Evolutionary conservation across 2,113 vertebrate species (phyloP), one percentile per base, ranked within the genome.

Genomic region (Myrmecophaga tridactyla): DNA sequence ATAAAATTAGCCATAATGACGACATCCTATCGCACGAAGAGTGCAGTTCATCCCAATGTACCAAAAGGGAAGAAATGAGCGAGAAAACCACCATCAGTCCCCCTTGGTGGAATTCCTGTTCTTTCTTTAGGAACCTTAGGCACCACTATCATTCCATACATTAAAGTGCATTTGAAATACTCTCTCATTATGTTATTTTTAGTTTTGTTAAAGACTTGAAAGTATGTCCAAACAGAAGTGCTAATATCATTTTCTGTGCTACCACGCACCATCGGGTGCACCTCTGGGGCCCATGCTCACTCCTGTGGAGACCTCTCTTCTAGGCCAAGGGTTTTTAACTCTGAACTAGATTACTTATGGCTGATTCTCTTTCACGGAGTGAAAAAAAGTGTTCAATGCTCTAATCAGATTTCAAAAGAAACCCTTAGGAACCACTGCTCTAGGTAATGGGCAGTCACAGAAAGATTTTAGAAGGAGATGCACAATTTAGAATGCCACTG

Each of bases 121-220:
- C 36, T 90, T 56, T n/a, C 36, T 91, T 39, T 34, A 39, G 51
- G 86, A 51, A 80, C 0, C 3, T 39, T 25, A 53, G 29, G 25
- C 27, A 34, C 21, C 56, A 17, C 21, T 9, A 0, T 41, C 7
- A n/a, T 58, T 23, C 25, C 27, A 27, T 29, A 51, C 34, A 36
- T 10, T 89, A 75, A 46, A 3, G 41, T 18, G 12, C 27, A n/a
- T 41, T 48, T 31, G 17, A 29, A 60, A 48, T 25, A 15, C 20
- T 84, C 91, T 62, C 7, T 62, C 46, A 29, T 87, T 46, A 18
- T 62, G 70, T 77, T 69, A 23, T 29, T 67, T 95, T 93, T 76
- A 51, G 11, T 72, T 92, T 93, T 67, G 70, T 53, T 92, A 25
- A 87, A 90, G 36, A 73, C n/a, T n/a, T 56, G 80, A 91, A 58